A percentile compares a stretch with the other conserved stretches of the same genome.
phyloP scores from a whole-genome alignment of 2,888 invertebrate species.

The Temnothorax ravouxi region DNA sequence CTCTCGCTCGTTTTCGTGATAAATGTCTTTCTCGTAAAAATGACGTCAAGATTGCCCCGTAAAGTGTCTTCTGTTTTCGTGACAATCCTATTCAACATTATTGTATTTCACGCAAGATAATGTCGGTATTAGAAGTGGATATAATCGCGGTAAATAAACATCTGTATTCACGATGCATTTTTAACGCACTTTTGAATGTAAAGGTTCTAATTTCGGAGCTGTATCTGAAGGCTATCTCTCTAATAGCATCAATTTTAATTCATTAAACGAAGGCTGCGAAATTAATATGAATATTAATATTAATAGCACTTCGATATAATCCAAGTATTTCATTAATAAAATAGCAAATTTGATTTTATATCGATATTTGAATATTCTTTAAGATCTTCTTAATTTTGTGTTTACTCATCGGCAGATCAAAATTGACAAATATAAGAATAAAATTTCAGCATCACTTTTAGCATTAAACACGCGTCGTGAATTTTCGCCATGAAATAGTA shows the following conservation, averaged over 20 bases:
- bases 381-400: not conserved
- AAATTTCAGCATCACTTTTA: not conserved
- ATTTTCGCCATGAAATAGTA: not conserved
- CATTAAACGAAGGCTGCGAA: not conserved
- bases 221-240: not conserved
- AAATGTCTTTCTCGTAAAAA: slow-evolving; percentile 35
- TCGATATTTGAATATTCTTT: not conserved
- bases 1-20: not conserved
- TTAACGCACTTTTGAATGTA: not conserved
- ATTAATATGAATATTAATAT: not conserved
- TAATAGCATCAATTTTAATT: not conserved
- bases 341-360: not conserved
- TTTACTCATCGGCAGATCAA: not conserved
- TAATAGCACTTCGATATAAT: not conserved
- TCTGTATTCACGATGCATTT: not conserved
- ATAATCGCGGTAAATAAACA: not conserved
- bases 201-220: slow-evolving; percentile 3
- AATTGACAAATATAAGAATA: not conserved
- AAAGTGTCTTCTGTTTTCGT: not conserved
- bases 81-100: not conserved
- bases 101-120: not conserved
- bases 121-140: not conserved
- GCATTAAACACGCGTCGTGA: not conserved
- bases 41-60: not conserved
- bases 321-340: not conserved